A percentile compares a stretch with the other conserved stretches of the same genome.
Evolutionary conservation across 23 tunicate genomes (phyloP).

Genomic region (Trididemnum miniatum): DNA sequence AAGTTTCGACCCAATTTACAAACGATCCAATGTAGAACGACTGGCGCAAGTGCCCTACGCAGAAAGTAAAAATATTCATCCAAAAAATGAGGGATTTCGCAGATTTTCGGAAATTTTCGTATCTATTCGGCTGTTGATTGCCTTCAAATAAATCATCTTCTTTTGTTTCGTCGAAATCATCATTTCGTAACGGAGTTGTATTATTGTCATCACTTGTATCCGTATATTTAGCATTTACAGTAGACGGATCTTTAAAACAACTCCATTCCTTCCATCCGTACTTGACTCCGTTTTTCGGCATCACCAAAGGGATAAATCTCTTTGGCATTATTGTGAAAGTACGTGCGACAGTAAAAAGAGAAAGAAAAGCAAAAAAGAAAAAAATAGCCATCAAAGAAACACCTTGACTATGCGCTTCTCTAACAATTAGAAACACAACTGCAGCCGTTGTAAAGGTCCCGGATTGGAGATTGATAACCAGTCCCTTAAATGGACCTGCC

Average conservation of each 20-base stretch:
- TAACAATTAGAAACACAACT: constrained; percentile 16
- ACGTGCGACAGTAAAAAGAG: not conserved
- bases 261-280: constrained; percentile 30
- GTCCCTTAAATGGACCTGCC: constrained; percentile 1
- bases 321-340: constrained; percentile 28
- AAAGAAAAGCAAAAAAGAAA: not conserved
- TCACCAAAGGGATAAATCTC: not conserved
- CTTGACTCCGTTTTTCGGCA: not conserved
- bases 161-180: not conserved
- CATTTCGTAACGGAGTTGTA: not conserved
- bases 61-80: not conserved
- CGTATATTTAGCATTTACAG: not conserved
- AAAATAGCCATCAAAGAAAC: not conserved
- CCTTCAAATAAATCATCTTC: not conserved
- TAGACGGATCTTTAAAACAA: not conserved
- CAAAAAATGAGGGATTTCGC: not conserved
- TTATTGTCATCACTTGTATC: not conserved
- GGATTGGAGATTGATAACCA: not conserved
- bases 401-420: not conserved
- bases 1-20: constrained; percentile 12
- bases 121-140: not conserved
- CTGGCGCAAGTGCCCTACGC: not conserved
- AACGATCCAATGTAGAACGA: constrained; percentile 3
- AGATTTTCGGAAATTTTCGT: constrained; percentile 1
- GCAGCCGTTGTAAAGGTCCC: constrained; percentile 16